Percentiles rank a stretch among this genome's conserved stretches.
phyloP scores from a whole-genome alignment of 2,113 vertebrate species.

The Leptosomus discolor region DNA sequence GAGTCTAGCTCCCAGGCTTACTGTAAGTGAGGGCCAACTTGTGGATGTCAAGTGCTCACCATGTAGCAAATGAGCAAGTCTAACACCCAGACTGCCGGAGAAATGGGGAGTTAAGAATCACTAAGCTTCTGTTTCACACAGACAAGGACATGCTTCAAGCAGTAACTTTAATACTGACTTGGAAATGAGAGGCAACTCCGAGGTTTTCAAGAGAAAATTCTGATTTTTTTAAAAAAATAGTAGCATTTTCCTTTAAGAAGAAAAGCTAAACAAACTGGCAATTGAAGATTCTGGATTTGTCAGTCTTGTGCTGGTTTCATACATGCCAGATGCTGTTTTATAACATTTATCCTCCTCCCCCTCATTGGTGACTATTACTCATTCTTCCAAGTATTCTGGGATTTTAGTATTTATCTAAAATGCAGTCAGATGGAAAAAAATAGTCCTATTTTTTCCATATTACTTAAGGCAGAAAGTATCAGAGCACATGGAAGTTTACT shows the following conservation, averaged over 20 bases:
- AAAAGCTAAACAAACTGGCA: not conserved
- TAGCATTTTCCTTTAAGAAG: not conserved
- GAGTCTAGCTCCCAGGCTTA: not conserved
- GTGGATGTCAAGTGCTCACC: not conserved
- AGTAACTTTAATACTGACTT: not conserved
- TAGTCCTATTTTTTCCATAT: not conserved
- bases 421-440: not conserved
- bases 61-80: not conserved
- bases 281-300: slow-evolving; percentile 12
- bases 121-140: not conserved
- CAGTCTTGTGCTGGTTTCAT: slow-evolving; percentile 10
- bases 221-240: not conserved
- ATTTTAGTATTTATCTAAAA: slow-evolving; percentile 43
- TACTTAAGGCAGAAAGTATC: not conserved
- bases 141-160: not conserved
- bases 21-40: not conserved
- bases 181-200: not conserved
- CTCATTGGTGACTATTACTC: slow-evolving; percentile 56
- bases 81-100: not conserved
- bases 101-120: not conserved
- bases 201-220: not conserved
- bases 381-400: slow-evolving; percentile 28
- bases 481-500: not conserved
- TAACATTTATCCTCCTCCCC: slow-evolving; percentile 46
- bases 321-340: slow-evolving; percentile 44